These are phyloP conservation scores for Leptinotarsa texana DNA, from an alignment of 1,140 invertebrate species.

Conservation along the genomic window DNA sequence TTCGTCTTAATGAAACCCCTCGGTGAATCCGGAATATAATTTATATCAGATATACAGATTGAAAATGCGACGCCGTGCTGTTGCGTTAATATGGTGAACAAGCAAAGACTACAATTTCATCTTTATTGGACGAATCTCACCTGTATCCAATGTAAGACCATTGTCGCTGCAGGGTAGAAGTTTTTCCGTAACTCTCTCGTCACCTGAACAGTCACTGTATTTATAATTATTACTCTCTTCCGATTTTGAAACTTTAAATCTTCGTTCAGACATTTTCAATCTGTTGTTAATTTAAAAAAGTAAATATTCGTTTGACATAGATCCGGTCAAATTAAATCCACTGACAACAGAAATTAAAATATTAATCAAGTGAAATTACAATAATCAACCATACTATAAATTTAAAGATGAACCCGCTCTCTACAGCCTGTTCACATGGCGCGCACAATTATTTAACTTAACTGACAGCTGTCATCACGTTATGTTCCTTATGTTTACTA, in stretches of 20 bases:
- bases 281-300: too few species aligned
- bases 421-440: not conserved
- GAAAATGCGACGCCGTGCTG: not conserved
- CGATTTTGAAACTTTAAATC: slow-evolving; percentile 19
- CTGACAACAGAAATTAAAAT: not conserved
- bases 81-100: not conserved
- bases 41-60: not conserved
- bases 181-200: slow-evolving; percentile 13
- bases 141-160: not conserved
- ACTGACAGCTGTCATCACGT: not conserved
- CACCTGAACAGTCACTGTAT: slow-evolving; percentile 5
- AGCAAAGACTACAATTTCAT: too few species aligned
- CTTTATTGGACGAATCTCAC: not conserved
- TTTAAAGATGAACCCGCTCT: slow-evolving; percentile 1
- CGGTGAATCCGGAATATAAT: not conserved
- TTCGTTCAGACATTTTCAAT: slow-evolving; percentile 4
- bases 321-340: not conserved
- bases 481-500: slow-evolving; percentile 1
- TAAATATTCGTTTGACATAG: not conserved
- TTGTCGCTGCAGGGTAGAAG: slow-evolving; percentile 9
- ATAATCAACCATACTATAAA: not conserved
- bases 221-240: slow-evolving; percentile 17
- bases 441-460: slow-evolving; percentile 3
- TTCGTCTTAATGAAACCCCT: not conserved
- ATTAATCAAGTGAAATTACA: not conserved